Percentiles rank a stretch among this genome's conserved stretches.
Evolutionary conservation across 2,888 invertebrate genomes (phyloP).

Genomic region (Synanthedon tipuliformis): DNA sequence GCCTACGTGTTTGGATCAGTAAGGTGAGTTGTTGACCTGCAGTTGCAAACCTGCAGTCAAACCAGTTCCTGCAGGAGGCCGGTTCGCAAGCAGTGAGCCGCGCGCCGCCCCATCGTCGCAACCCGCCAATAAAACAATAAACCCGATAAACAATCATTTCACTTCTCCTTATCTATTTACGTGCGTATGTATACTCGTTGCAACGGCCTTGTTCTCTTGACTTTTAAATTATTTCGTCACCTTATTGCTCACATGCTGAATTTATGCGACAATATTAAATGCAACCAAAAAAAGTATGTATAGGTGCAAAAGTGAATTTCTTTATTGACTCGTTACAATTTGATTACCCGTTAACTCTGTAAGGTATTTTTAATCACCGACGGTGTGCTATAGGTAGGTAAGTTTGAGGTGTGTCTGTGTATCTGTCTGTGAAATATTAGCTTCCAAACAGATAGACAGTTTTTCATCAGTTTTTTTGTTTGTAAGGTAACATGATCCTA

Average conservation of each 20-base stretch:
- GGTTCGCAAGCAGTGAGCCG: slow-evolving; percentile 15
- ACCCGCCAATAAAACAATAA: slow-evolving; percentile 30
- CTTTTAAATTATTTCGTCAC: background rate
- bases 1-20: slow-evolving; percentile 51
- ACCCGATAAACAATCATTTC: slow-evolving; percentile 20
- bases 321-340: too few relatives aligned
- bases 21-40: slow-evolving; percentile 56
- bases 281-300: background rate
- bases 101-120: slow-evolving; percentile 15
- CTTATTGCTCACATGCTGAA: background rate
- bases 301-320: too few relatives aligned
- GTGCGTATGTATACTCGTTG: background rate
- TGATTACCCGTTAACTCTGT: too few relatives aligned
- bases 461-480: too few relatives aligned
- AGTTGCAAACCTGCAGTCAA: slow-evolving; percentile 44
- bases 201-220: background rate
- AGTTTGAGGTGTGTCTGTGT: too few relatives aligned
- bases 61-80: slow-evolving; percentile 43
- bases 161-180: slow-evolving; percentile 8
- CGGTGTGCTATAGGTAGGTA: too few relatives aligned
- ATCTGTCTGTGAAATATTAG: too few relatives aligned
- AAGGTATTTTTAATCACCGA: too few relatives aligned
- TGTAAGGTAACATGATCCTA: too few relatives aligned
- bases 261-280: background rate
- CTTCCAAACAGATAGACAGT: too few relatives aligned